Percentiles rank a stretch among this genome's conserved stretches.
phyloP scores from a whole-genome alignment of 2,113 vertebrate species.

The Hystrix brachyura region DNA sequence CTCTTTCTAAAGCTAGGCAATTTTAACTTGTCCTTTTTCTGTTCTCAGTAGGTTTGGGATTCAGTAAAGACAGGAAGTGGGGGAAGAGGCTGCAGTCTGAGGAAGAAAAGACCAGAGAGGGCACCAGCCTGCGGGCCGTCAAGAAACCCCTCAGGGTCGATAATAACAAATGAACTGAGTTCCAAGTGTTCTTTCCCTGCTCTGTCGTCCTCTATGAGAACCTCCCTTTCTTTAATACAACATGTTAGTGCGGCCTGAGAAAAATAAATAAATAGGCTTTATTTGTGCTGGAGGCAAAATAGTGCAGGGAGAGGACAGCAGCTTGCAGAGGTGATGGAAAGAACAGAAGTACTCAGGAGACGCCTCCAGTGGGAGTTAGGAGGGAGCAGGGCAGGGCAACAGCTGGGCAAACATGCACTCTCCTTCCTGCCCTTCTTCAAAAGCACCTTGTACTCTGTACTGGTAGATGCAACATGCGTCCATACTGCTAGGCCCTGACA shows the following conservation, averaged over 20 bases:
- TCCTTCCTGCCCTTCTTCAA: background rate
- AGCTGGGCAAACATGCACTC: background rate
- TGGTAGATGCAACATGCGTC: background rate
- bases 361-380: background rate
- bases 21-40: background rate
- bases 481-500: background rate
- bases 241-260: background rate
- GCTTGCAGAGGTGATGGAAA: background rate
- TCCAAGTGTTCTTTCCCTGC: slow-evolving; percentile 4
- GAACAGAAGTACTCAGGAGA: background rate
- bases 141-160: background rate
- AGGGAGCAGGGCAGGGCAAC: background rate
- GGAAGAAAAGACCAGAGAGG: background rate
- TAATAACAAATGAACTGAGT: slow-evolving; percentile 14
- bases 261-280: background rate
- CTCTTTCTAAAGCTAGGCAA: background rate
- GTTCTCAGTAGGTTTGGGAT: background rate
- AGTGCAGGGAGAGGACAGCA: background rate
- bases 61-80: background rate
- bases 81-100: background rate
- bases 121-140: too few species aligned
- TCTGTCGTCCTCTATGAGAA: slow-evolving; percentile 8
- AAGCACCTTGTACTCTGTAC: background rate
- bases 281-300: slow-evolving; percentile 1
- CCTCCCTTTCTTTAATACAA: background rate